Percentiles rank a stretch among this genome's conserved stretches.
Evolutionary conservation across 1,140 invertebrate genomes (phyloP).

Genomic region (Chironomus striatipennis): DNA sequence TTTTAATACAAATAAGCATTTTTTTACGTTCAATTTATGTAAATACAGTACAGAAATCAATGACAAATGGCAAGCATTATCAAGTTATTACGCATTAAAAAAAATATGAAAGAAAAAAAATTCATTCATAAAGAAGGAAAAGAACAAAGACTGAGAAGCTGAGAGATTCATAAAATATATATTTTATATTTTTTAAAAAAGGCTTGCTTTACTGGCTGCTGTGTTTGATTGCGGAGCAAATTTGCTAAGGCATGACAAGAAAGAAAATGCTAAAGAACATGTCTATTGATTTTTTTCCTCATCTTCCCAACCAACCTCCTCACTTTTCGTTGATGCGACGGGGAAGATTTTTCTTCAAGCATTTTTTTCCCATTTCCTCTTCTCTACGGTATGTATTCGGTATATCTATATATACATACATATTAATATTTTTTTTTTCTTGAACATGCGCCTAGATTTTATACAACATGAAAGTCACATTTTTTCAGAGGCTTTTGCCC

Average conservation of each 20-base stretch:
- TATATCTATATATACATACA: not conserved
- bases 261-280: not conserved
- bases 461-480: slow-evolving; percentile 21
- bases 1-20: too few relatives aligned
- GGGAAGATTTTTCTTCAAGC: slow-evolving; percentile 19
- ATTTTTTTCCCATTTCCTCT: slow-evolving; percentile 10
- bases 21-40: too few relatives aligned
- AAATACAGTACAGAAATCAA: not conserved
- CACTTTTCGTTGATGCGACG: slow-evolving; percentile 18
- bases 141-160: too few relatives aligned
- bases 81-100: not conserved
- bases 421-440: too few relatives aligned
- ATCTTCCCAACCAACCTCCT: not conserved
- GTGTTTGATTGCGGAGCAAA: not conserved
- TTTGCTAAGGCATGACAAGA: not conserved
- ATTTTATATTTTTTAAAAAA: too few relatives aligned
- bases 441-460: slow-evolving; percentile 16
- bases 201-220: too few relatives aligned
- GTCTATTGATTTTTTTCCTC: not conserved
- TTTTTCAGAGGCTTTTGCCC: not conserved
- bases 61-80: not conserved
- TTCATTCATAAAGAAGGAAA: not conserved
- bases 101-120: not conserved
- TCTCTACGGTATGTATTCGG: not conserved
- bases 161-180: too few relatives aligned